phyloP scores from a whole-genome alignment of 2,797 vertebrate genomes.

The Myiotriccus ornatus region DNA sequence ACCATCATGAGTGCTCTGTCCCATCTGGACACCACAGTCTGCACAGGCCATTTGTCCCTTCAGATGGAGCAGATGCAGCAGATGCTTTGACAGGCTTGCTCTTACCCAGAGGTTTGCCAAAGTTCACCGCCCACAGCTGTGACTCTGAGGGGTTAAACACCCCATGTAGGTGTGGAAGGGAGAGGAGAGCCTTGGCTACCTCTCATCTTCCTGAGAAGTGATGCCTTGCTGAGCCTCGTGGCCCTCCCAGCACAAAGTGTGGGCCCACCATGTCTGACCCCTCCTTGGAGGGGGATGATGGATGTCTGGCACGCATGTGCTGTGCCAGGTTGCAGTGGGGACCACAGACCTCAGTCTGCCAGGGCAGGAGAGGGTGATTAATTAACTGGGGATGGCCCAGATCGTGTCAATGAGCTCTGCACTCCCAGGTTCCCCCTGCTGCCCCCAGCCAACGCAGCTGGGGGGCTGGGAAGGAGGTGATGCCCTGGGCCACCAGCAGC shows the following conservation, averaged over 20 bases:
- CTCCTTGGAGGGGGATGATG: not conserved
- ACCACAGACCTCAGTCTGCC: fast-evolving
- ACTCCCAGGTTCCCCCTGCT: not conserved
- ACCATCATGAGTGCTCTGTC: not conserved
- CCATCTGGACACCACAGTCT: not conserved
- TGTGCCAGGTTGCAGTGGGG: not conserved
- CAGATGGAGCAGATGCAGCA: not conserved
- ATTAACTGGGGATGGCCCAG: not conserved
- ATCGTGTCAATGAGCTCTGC: not conserved
- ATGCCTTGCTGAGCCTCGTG: not conserved
- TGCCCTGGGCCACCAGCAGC: not conserved
- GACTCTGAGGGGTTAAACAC: not conserved
- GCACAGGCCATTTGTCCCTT: not conserved
- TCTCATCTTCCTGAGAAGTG: not conserved
- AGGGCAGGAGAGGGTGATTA: not conserved
- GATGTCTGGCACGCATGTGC: not conserved
- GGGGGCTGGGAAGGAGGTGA: not conserved
- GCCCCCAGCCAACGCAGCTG: fast-evolving
- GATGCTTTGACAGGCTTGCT: not conserved
- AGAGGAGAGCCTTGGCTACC: not conserved
- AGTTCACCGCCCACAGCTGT: not conserved
- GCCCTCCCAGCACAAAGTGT: not conserved
- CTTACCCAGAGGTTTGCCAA: not conserved
- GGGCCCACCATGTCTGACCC: fast-evolving
- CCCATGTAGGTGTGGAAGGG: not conserved